Evolutionary conservation across 2,888 invertebrate genomes (phyloP), one percentile per base, ranked within the genome.

Genomic region (Empis stercorea): DNA sequence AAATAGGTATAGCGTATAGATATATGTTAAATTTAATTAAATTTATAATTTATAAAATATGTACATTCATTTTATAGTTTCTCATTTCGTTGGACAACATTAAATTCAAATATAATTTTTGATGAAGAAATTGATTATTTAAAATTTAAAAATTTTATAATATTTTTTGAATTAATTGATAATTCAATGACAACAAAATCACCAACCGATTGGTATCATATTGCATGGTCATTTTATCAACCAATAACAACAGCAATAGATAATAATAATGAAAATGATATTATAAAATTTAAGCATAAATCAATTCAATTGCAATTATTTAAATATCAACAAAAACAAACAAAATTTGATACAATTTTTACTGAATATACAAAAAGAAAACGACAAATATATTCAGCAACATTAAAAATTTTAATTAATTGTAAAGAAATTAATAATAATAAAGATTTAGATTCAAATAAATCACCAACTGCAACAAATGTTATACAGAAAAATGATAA

Each of bases 101-200:
- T 4, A 40, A 40, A 40, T 23, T n/a, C 11, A 40, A 27, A n/a
- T 27, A 2, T 14, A 14, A 23, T 27, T 27, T 10, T 23, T 14
- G 27, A 40, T 23, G 23, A 40, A 40, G 27, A 23, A 27, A 14
- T 11, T 4, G 10, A 40, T 14, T 40, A 23, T 27, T 10, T 40
- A 10, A 11, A 40, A 23, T 9, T n/a, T 23, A 23, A 10, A 23
- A 40, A 40, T 40, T 23, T 40, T 13, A 40, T 40, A 23, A 27
- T 40, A 23, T 40, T 40, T 40, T 40, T 40, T 27, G 40, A 40
- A 40, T 27, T 40, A 14, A 40, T 40, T 40, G 40, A 40, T 27
- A 40, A 40, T 27, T 9, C 40, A 23, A 23, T 14, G 14, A 40
- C n/a, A 27, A 40, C n/a, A 27, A 40, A n/a, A 38, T 38, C 38